phyloP scores from a whole-genome alignment of 2,888 invertebrate genomes.

The Quadroppia sp. region DNA sequence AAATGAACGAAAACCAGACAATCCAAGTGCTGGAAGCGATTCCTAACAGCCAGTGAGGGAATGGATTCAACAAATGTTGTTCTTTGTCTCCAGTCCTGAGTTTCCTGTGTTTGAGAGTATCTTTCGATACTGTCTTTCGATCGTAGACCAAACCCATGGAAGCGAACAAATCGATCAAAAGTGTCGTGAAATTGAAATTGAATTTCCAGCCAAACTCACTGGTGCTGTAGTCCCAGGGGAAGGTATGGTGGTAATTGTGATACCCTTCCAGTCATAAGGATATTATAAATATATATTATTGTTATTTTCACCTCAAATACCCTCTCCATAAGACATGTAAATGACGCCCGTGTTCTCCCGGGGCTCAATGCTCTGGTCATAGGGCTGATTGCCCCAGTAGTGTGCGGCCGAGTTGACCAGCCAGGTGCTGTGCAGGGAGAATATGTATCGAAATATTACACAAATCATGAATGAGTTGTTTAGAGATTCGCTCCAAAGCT shows the following conservation, averaged over 20 bases:
- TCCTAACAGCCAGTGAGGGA: background rate
- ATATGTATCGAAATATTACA: constrained; percentile 41
- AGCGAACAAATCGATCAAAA: constrained; percentile 54
- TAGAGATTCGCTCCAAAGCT: constrained; percentile 16
- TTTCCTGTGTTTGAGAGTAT: constrained; percentile 50
- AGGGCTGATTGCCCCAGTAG: constrained; percentile 85
- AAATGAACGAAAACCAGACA: background rate
- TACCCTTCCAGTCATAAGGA: constrained; percentile 52
- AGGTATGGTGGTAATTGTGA: constrained; percentile 55
- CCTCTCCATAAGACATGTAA: constrained; percentile 51
- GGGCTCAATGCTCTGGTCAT: constrained; percentile 66
- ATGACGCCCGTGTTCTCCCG: constrained; percentile 53
- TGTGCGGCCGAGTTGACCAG: constrained; percentile 93
- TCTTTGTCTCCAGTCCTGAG: constrained; percentile 57
- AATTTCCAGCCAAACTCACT: constrained; percentile 53
- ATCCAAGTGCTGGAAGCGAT: background rate
- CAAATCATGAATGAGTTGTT: constrained; percentile 33
- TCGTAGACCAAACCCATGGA: constrained; percentile 52
- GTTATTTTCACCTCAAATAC: constrained; percentile 8
- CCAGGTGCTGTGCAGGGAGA: constrained; percentile 76
- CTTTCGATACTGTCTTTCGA: constrained; percentile 50
- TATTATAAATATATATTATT: background rate
- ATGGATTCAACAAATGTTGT: constrained; percentile 52
- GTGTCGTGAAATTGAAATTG: constrained; percentile 53
- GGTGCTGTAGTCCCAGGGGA: constrained; percentile 55